Evolutionary conservation across 2,888 invertebrate species (phyloP), one percentile per base, ranked within the genome.

Genomic region (Serripes groenlandicus): DNA sequence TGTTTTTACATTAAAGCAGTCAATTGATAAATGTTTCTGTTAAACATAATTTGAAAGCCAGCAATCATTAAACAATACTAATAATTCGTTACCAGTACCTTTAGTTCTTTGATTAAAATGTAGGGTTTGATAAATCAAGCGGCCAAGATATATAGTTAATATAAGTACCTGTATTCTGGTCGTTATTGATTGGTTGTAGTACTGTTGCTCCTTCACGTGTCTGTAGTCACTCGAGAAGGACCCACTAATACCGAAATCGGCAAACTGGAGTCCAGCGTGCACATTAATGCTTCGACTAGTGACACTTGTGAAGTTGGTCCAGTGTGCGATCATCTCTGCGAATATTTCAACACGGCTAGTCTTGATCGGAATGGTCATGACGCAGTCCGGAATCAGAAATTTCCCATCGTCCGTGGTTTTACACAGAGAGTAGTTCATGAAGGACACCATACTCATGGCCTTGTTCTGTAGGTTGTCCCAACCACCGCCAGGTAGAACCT

Each of bases 381-480:
- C 84, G 11, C 81, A 75, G 81, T 92, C 90, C 3, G 93, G 93
- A n/a, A 93, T 81, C n/a, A 93, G 77, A 73, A 88, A 92, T 1
- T 77, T 76, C 0, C 91, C 91, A 74, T 93, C 93, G 23, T 91
- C 89, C 9, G 92, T 92, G 2, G 90, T 87, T 34, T 75, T 76
- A 54, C 93, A 92, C 37, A 80, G 62, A 3, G 90, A 88, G 73
- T 88, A 93, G 78, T 90, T 91, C 52, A 83, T 88, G 9, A 37
- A 62, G n/a, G 90, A 73, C 1, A 92, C 87, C 62, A 86, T 81
- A 0, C 91, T 91, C 30, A 86, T 86, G 5, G 89, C 88, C 60
- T 88, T 85, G 81, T 93, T 93, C 18, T 86, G 70, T 32, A 93
- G 81, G 73, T 93, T 93, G 83, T 93, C 93, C 91, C 92, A 93